Evolutionary conservation across 2,797 vertebrate genomes (phyloP), one percentile per base, ranked within the genome.

Genomic region (Echeneis naucrates): DNA sequence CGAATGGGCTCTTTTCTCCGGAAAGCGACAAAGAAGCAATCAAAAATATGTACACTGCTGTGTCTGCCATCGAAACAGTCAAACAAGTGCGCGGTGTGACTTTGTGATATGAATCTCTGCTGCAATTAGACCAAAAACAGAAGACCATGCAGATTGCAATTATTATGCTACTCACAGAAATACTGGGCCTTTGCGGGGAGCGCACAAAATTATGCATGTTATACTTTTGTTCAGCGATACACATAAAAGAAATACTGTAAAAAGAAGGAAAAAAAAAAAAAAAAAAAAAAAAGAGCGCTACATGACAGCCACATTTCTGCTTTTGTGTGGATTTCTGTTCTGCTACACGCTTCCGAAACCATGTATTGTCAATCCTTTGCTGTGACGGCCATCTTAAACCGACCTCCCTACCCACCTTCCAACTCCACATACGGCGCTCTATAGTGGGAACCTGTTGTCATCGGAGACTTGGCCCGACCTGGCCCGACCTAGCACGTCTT

Each of bases 391-490:
- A 51, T 70, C 65, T 69, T 47, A 68, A 60, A 59, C 40, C 0
- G 44, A 70, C 66, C 30, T 40, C 72, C 55, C 52, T 26, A 4
- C 40, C 38, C 40, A 4, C 40, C 40, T 2, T 8, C 37, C 38
- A 2, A 0, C 30, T 61, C 83, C 78, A 77, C 66, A 67, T 68
- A 65, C 74, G 54, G 78, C 1, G 80, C 66, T 78, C 82, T 75
- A 79, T 63, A 77, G 82, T 56, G 53, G 85, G 80, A 82, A 64
- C 51, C 63, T 62, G 42, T 75, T 82, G 86, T 85, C 81, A 84
- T 75, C 75, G 74, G 86, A 90, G 82, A 87, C 70, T 69, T 52
- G 56, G 65, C 60, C 57, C 27, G 4, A 65, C 70, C 69, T 52
- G 56, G 65, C 60, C 57, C 27, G 4, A 65, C 50, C 68, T 42